A percentile compares a stretch with the other conserved stretches of the same genome.
Evolutionary conservation across 2,888 invertebrate species (phyloP).

Genomic region (Luffia ferchaultella): DNA sequence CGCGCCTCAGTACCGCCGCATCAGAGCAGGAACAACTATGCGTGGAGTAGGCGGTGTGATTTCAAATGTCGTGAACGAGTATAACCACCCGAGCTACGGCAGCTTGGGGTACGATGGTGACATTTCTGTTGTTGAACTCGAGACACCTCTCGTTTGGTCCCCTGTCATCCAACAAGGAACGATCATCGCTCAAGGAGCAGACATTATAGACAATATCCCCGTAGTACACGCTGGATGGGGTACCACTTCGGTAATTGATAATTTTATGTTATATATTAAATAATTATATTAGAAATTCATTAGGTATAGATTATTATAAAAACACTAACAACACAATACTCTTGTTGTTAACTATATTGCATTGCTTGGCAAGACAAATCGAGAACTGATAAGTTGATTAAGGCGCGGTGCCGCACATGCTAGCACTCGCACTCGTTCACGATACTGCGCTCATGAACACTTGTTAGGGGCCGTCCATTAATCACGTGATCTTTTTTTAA

Average conservation of each 20-base stretch:
- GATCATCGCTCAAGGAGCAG: slow-evolving; percentile 17
- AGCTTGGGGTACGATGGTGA: slow-evolving; percentile 24
- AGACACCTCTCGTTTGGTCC: slow-evolving; percentile 16
- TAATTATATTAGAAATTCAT: no score
- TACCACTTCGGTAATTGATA: slow-evolving; percentile 22
- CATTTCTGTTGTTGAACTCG: slow-evolving; percentile 24
- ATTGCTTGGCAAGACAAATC: no score
- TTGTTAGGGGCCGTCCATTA: no score
- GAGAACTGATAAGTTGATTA: no score
- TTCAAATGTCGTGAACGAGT: slow-evolving; percentile 13
- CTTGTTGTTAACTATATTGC: no score
- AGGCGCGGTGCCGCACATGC: no score
- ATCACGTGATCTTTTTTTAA: no score
- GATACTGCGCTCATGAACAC: no score
- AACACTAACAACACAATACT: no score
- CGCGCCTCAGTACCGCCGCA: slow-evolving; percentile 21
- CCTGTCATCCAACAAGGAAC: slow-evolving; percentile 19
- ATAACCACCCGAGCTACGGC: slow-evolving; percentile 31
- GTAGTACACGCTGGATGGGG: slow-evolving; percentile 38
- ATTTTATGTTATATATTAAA: no score
- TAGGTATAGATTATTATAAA: no score
- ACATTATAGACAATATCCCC: slow-evolving; percentile 21
- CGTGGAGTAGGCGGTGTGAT: slow-evolving; percentile 32
- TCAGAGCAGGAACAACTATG: slow-evolving; percentile 32
- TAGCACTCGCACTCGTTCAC: no score